Evolutionary conservation across 2,888 invertebrate genomes (phyloP).

Genomic region (Gortyna flavago): DNA sequence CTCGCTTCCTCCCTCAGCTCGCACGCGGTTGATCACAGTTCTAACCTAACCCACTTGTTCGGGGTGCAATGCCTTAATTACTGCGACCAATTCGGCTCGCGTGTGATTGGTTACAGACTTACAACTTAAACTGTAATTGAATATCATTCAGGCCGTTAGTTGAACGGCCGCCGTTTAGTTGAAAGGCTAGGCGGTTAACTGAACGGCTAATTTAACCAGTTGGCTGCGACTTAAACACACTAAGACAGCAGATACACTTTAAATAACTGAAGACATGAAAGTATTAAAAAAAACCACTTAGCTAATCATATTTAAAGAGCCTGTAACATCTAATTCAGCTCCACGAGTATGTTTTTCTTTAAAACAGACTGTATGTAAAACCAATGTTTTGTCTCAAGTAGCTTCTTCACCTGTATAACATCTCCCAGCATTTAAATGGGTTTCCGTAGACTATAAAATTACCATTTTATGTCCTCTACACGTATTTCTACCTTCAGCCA

Average conservation of each 20-base stretch:
- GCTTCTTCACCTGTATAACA: conserved; percentile 68
- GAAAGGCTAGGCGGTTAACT: too few relatives aligned
- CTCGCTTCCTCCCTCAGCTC: too few relatives aligned
- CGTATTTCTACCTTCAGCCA: conserved; percentile 51
- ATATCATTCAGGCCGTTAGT: too few relatives aligned
- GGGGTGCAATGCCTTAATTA: too few relatives aligned
- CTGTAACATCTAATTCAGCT: conserved; percentile 8
- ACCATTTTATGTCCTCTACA: conserved; percentile 72
- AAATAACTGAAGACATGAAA: not conserved
- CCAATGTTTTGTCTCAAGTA: conserved; percentile 45
- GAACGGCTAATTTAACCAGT: too few relatives aligned
- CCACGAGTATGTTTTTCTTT: conserved; percentile 2
- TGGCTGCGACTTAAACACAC: too few relatives aligned
- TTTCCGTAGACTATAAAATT: conserved; percentile 74
- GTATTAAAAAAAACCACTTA: not conserved
- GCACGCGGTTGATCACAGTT: too few relatives aligned
- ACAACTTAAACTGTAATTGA: too few relatives aligned
- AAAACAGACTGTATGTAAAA: conserved; percentile 18
- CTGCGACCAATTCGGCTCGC: too few relatives aligned
- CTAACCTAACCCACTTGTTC: too few relatives aligned
- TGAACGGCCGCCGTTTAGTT: too few relatives aligned
- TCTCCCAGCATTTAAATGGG: conserved; percentile 72
- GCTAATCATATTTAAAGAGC: not conserved
- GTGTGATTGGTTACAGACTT: too few relatives aligned
- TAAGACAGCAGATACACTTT: not conserved